Evolutionary conservation across 2,888 invertebrate genomes (phyloP).

Genomic region (Agrotis segetum): DNA sequence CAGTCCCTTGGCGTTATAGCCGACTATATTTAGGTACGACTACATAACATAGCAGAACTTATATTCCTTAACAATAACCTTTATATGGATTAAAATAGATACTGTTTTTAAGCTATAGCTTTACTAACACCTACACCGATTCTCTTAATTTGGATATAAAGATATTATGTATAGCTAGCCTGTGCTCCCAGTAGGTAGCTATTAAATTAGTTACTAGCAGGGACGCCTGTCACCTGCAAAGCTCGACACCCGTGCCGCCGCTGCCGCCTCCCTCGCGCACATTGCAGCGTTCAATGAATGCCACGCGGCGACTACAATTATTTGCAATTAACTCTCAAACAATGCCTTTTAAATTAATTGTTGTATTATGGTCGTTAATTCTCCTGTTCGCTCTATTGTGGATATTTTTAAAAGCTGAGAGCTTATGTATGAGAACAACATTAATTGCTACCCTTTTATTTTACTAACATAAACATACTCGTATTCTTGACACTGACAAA

Average conservation of each 20-base stretch:
- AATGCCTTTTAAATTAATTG: slow-evolving; percentile 36
- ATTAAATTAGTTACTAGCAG: slow-evolving; percentile 46
- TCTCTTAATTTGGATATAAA: background rate
- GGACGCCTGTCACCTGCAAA: slow-evolving; percentile 39
- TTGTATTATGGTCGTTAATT: slow-evolving; percentile 6
- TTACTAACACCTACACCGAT: slow-evolving; percentile 2
- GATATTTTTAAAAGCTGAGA: slow-evolving; percentile 7
- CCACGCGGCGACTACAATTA: slow-evolving; percentile 5
- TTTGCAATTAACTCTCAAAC: slow-evolving; percentile 30
- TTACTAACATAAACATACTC: too few relatives aligned
- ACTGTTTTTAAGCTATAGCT: background rate
- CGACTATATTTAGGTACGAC: background rate
- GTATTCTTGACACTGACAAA: too few relatives aligned
- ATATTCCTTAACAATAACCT: background rate
- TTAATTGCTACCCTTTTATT: too few relatives aligned
- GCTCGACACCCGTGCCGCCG: background rate
- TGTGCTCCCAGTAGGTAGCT: background rate
- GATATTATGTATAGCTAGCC: background rate
- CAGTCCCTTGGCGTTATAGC: background rate
- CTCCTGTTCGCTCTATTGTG: background rate
- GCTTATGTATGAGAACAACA: background rate
- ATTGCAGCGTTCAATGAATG: slow-evolving; percentile 22
- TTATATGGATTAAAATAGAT: background rate
- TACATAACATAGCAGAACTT: background rate
- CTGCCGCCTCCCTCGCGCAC: slow-evolving; percentile 14